phyloP scores from a whole-genome alignment of 2,797 vertebrate genomes.

The Dermochelys coriacea region DNA sequence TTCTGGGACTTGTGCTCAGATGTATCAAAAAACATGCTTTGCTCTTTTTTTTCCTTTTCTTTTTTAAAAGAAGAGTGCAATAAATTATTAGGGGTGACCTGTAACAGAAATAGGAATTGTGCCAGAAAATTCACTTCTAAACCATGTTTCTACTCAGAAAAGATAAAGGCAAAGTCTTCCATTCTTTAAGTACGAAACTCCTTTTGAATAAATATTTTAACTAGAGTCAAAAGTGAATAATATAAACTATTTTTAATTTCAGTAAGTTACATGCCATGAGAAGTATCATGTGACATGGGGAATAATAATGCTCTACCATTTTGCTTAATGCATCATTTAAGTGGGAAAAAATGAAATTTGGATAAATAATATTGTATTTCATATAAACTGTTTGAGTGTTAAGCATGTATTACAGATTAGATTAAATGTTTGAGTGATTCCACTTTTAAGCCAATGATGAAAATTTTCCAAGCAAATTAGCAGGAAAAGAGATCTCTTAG shows the following conservation, averaged over 20 bases:
- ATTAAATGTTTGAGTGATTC: background rate
- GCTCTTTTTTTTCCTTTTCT: background rate
- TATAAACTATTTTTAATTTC: background rate
- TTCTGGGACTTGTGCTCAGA: background rate
- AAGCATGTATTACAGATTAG: background rate
- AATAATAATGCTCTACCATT: background rate
- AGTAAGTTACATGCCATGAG: background rate
- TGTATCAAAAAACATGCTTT: background rate
- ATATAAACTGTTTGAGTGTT: background rate
- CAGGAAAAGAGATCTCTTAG: background rate
- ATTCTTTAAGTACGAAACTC: background rate
- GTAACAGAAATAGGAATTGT: background rate
- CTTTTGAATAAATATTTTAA: background rate
- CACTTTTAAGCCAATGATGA: background rate
- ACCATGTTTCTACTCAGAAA: background rate
- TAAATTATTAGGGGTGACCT: background rate
- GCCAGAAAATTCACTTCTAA: background rate
- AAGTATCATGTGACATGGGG: background rate
- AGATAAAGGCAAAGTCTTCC: background rate
- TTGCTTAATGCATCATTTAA: background rate
- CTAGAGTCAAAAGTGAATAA: background rate
- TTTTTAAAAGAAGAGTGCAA: background rate
- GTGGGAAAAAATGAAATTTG: background rate
- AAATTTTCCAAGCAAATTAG: background rate
- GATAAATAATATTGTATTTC: background rate